phyloP scores from a whole-genome alignment of 2,888 invertebrate genomes.

The Neoascia interrupta region DNA sequence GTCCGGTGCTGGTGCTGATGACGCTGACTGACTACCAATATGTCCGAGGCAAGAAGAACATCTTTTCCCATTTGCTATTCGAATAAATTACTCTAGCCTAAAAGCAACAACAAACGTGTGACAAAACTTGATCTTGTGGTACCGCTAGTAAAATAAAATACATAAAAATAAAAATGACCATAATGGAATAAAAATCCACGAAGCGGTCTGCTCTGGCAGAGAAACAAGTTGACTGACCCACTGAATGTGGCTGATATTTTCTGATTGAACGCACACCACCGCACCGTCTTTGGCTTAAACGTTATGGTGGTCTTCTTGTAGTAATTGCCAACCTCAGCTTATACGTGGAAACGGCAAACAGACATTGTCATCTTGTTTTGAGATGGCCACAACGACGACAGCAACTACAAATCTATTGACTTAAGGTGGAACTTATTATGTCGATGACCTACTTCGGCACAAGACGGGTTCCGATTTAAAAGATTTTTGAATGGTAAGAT shows the following conservation, averaged over 20 bases:
- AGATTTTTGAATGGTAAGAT: too few relatives aligned
- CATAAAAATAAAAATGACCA: slow-evolving; percentile 5
- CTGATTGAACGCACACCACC: neutral
- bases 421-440: slow-evolving; percentile 41
- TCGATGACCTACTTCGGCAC: slow-evolving; percentile 43
- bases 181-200: slow-evolving; percentile 14
- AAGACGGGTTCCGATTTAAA: too few relatives aligned
- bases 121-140: slow-evolving; percentile 43
- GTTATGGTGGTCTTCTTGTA: too few relatives aligned
- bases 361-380: slow-evolving; percentile 38
- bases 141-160: slow-evolving; percentile 38
- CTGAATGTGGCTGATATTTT: slow-evolving; percentile 34
- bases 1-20: too few relatives aligned
- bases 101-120: slow-evolving; percentile 16
- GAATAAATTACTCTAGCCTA: neutral
- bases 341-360: neutral
- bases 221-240: slow-evolving; percentile 65
- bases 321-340: neutral
- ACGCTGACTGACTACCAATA: neutral
- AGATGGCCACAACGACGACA: slow-evolving; percentile 6
- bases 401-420: too few relatives aligned
- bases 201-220: slow-evolving; percentile 3
- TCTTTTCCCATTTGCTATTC: neutral
- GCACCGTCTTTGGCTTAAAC: too few relatives aligned
- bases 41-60: too few relatives aligned